A percentile compares a stretch with the other conserved stretches of the same genome.
These are phyloP conservation scores for Amphimallon solstitiale DNA, from an alignment of 2,888 invertebrate genomes.

Conservation along the genomic window DNA sequence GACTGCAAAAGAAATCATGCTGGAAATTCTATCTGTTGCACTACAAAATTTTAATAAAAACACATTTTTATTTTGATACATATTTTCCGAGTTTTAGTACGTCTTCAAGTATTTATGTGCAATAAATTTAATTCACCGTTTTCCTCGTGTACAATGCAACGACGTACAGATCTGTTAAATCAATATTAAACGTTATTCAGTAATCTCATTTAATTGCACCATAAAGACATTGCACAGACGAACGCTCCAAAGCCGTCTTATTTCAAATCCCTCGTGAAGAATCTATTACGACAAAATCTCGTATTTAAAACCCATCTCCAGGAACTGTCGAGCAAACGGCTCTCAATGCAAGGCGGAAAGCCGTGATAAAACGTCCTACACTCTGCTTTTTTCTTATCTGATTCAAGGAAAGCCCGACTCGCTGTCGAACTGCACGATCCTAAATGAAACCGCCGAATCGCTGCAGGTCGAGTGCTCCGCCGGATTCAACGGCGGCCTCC, in stretches of 20 bases:
- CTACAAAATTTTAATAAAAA: no score
- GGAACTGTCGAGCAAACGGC: background rate
- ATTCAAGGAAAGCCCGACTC: conserved; percentile 77
- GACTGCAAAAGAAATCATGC: no score
- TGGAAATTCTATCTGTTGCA: no score
- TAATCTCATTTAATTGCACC: background rate
- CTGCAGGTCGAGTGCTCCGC: conserved; percentile 78
- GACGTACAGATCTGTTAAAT: background rate
- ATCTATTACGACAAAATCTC: no score
- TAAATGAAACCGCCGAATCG: conserved; percentile 78
- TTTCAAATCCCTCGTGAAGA: no score
- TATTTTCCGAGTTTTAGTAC: no score
- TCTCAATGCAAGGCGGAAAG: background rate
- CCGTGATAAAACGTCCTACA: background rate
- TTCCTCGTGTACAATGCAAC: no score
- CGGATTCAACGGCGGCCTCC: conserved; percentile 81
- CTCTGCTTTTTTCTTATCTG: background rate
- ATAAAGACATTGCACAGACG: background rate
- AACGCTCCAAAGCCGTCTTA: no score
- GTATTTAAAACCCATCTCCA: no score
- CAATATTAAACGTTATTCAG: background rate
- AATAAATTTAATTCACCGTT: no score
- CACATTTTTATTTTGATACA: no score
- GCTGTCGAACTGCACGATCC: conserved; percentile 76
- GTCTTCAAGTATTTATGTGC: no score